Evolutionary conservation across 2,113 vertebrate species (phyloP), one percentile per base, ranked within the genome.

Genomic region (Etheostoma spectabile): DNA sequence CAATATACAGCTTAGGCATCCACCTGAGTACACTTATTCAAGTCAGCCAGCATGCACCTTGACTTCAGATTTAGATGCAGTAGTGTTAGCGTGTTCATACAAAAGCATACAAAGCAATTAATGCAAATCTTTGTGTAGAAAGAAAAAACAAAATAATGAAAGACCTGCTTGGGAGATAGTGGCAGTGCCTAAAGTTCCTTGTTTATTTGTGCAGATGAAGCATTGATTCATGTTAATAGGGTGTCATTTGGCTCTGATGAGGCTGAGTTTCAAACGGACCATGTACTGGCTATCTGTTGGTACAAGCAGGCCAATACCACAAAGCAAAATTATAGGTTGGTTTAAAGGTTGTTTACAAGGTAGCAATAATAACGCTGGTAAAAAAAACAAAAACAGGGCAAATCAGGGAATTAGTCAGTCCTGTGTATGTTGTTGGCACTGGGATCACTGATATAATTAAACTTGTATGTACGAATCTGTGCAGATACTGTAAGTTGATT

Each of bases 41-140:
- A 56, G 75, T 73, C 62, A 49, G 48, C 11, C 52, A n/a, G 11
- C 0, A 5, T 46, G 63, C 74, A 56, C 46, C 22, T 18, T 52
- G 75, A 64, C 30, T 65, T 79, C 57, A 30, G 61, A 75, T 82
- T 60, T 42, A 63, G 65, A 35, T 62, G 53, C 61, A 33, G 33
- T 42, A 56, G 33, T 2, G 65, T 19, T 6, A 27, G 61, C 4
- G 15, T 55, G 30, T 70, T 74, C 45, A 63, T 35, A 68, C 30
- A 61, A 62, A 57, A 19, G 52, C 45, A 52, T 66, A 81, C 45
- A 88, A 53, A 64, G 21, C 60, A 88, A 87, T 85, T 60, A 83
- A 64, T 55, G 14, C 51, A 68, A 45, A 62, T 64, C 16, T 69
- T 48, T 64, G 22, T 73, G 61, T 3, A 51, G 33, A 72, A n/a